Evolutionary conservation across 2,113 vertebrate genomes (phyloP).

Genomic region (Psittacara wagleri): DNA sequence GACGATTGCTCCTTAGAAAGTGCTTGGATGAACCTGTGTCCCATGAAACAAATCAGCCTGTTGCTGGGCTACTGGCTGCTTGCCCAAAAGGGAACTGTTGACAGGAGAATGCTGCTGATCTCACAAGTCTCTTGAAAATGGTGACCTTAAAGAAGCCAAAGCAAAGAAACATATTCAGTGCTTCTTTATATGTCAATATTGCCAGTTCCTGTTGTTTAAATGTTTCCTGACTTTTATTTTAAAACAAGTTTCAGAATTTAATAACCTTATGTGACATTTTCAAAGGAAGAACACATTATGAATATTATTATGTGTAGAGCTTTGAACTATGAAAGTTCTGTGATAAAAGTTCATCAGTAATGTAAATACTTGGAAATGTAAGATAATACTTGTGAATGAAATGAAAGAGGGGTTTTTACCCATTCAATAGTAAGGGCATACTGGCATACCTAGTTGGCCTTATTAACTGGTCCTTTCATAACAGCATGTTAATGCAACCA

Average conservation of each 20-base stretch:
- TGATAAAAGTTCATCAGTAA: background rate
- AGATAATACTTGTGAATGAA: background rate
- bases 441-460: background rate
- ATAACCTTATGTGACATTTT: conserved; percentile 40
- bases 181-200: conserved; percentile 33
- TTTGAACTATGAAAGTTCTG: background rate
- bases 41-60: background rate
- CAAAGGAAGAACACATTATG: background rate
- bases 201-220: background rate
- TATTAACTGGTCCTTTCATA: background rate
- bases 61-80: background rate
- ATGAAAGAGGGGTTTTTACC: background rate
- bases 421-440: background rate
- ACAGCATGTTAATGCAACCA: background rate
- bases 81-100: background rate
- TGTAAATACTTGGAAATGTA: background rate
- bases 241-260: background rate
- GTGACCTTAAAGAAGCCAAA: conserved; percentile 31
- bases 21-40: background rate
- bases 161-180: conserved; percentile 6
- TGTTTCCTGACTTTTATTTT: conserved; percentile 9
- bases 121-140: background rate
- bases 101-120: background rate
- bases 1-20: background rate
- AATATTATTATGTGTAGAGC: background rate